Conservation (phyloP, 2,888 invertebrate genomes). For the Eudasyphora cyanicolor region DNA sequence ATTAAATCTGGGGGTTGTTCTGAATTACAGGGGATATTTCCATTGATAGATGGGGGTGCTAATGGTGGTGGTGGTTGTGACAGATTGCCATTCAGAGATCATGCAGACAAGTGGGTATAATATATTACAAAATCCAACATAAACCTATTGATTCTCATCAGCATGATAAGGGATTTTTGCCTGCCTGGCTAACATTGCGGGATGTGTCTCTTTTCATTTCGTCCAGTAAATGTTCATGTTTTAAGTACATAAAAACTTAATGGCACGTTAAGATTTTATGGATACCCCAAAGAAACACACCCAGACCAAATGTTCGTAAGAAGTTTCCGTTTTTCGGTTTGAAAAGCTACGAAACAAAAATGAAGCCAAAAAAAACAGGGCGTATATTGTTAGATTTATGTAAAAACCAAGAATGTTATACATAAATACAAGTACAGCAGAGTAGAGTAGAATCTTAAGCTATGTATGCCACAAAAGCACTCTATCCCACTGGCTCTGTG, state of each 20-base stretch:
- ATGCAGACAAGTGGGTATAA: slow-evolving; percentile 28
- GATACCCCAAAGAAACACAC: too few relatives aligned
- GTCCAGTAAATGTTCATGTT: slow-evolving; percentile 18
- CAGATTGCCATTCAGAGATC: not conserved
- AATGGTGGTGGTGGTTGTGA: not conserved
- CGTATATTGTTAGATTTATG: slow-evolving; percentile 54
- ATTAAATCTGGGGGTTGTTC: slow-evolving; percentile 43
- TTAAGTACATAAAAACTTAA: slow-evolving; percentile 52
- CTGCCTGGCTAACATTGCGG: not conserved
- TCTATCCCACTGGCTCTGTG: not conserved
- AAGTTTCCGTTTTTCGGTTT: slow-evolving; percentile 50
- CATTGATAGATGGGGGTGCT: not conserved
- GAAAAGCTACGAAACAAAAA: not conserved
- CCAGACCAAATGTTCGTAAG: not conserved
- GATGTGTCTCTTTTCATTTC: not conserved
- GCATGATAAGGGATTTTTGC: slow-evolving; percentile 44
- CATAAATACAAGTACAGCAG: not conserved
- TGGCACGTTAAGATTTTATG: slow-evolving; percentile 59
- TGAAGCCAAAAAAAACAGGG: slow-evolving; percentile 26
- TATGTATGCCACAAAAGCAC: not conserved
- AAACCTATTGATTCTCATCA: slow-evolving; percentile 36
- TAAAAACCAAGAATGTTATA: slow-evolving; percentile 10
- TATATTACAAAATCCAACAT: not conserved
- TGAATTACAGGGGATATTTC: slow-evolving; percentile 34
- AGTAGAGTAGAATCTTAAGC: too few relatives aligned